Evolutionary conservation across 2,797 vertebrate genomes (phyloP).

Genomic region (Odontamblyopus lacepedii): DNA sequence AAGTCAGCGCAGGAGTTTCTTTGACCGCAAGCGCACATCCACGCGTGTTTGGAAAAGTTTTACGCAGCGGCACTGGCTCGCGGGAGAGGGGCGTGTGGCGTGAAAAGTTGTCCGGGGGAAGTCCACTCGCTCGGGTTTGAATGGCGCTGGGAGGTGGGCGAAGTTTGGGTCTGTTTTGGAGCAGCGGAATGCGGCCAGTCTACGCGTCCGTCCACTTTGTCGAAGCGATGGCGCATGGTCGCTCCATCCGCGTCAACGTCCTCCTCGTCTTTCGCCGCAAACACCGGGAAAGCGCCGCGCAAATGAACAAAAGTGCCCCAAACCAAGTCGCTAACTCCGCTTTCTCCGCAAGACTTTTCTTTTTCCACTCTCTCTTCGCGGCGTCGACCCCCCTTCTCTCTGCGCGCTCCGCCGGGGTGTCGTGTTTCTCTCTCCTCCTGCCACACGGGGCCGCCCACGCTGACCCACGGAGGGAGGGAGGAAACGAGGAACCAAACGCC

Average conservation of each 20-base stretch:
- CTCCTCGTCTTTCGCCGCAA: constrained; percentile 33
- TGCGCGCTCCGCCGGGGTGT: constrained; percentile 70
- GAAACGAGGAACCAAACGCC: constrained; percentile 69
- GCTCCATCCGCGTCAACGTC: constrained; percentile 58
- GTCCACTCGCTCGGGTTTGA: constrained; percentile 56
- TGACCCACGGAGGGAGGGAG: constrained; percentile 69
- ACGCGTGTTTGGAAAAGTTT: constrained; percentile 29
- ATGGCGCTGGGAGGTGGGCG: constrained; percentile 59
- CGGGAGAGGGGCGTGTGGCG: constrained; percentile 22
- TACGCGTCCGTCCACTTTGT: constrained; percentile 50
- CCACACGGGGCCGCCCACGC: constrained; percentile 86
- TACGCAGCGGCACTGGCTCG: constrained; percentile 1
- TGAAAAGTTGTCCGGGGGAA: constrained; percentile 51
- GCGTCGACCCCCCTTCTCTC: not conserved
- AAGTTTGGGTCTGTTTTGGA: constrained; percentile 53
- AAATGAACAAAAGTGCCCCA: constrained; percentile 40
- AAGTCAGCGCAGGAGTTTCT: not conserved
- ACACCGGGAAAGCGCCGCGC: constrained; percentile 40
- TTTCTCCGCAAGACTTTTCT: constrained; percentile 72
- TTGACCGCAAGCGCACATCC: not conserved
- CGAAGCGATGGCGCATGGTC: constrained; percentile 62
- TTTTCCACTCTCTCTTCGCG: constrained; percentile 73
- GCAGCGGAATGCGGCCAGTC: constrained; percentile 61
- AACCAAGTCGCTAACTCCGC: constrained; percentile 32
- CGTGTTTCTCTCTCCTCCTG: constrained; percentile 81